phyloP scores from a whole-genome alignment of 2,113 vertebrate genomes.

The Pteropus alecto region DNA sequence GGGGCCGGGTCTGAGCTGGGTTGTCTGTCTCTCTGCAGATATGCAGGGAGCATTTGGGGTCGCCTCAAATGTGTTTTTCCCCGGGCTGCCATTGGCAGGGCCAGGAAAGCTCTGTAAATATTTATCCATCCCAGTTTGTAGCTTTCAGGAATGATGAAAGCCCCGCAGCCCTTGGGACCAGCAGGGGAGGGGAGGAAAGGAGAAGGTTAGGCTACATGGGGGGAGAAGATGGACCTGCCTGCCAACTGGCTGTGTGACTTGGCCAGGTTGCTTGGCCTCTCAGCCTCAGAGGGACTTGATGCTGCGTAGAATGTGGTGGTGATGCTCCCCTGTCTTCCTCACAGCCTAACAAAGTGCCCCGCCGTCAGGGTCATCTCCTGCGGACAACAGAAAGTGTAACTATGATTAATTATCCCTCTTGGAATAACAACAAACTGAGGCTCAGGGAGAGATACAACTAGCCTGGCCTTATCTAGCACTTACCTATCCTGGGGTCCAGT shows the following conservation, averaged over 20 bases:
- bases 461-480: background rate
- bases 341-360: background rate
- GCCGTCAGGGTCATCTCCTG: background rate
- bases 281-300: background rate
- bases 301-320: fast-evolving
- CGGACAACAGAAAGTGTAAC: background rate
- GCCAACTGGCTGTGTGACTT: too few species aligned
- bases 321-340: background rate
- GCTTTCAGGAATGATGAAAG: slow-evolving; percentile 41
- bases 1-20: background rate
- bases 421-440: background rate
- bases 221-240: background rate
- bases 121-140: slow-evolving; percentile 55
- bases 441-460: background rate
- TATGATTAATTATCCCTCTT: background rate
- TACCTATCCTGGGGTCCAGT: background rate
- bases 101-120: slow-evolving; percentile 68
- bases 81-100: background rate
- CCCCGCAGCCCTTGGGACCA: background rate
- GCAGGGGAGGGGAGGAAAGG: background rate
- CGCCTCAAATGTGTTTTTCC: slow-evolving; percentile 39
- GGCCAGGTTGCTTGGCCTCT: background rate
- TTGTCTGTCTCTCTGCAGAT: background rate
- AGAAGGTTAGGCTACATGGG: background rate
- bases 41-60: slow-evolving; percentile 45